Conservation (phyloP, 2,113 vertebrate genomes). For the Isichthys henryi region DNA sequence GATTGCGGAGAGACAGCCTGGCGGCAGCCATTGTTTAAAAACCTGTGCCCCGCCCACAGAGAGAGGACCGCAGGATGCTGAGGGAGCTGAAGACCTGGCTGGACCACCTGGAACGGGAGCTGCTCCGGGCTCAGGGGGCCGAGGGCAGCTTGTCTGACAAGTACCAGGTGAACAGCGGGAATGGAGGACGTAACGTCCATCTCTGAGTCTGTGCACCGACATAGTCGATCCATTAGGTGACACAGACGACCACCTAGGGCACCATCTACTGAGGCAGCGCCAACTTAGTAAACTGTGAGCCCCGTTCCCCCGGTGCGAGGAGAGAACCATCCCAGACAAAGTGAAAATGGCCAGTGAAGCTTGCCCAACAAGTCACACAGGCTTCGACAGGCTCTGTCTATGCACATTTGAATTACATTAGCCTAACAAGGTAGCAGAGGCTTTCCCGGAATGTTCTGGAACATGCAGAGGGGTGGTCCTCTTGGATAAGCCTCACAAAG, state of each 20-base stretch:
- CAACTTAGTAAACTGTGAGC: not conserved
- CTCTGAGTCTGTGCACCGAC: not conserved
- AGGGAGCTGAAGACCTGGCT: slow-evolving; percentile 86
- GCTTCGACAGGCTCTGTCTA: not conserved
- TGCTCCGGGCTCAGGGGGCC: slow-evolving; percentile 73
- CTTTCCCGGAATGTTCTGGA: not conserved
- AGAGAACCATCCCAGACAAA: not conserved
- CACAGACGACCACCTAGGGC: not conserved
- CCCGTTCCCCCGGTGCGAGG: not conserved
- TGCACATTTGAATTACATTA: not conserved
- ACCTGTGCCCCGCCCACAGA: slow-evolving; percentile 52
- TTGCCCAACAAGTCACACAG: not conserved
- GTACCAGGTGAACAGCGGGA: slow-evolving; percentile 70
- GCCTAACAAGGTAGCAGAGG: not conserved
- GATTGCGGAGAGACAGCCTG: not conserved
- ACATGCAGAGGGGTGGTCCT: not conserved
- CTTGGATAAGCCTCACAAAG: not conserved
- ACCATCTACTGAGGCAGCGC: not conserved
- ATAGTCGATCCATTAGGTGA: not conserved
- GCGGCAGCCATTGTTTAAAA: not conserved
- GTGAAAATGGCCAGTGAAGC: not conserved
- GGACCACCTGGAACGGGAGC: slow-evolving; percentile 89
- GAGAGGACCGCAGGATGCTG: slow-evolving; percentile 77
- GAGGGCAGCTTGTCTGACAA: slow-evolving; percentile 83
- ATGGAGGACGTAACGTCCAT: not conserved